Evolutionary conservation across 2,888 invertebrate species (phyloP).

Genomic region (Digitonthophagus gazella): DNA sequence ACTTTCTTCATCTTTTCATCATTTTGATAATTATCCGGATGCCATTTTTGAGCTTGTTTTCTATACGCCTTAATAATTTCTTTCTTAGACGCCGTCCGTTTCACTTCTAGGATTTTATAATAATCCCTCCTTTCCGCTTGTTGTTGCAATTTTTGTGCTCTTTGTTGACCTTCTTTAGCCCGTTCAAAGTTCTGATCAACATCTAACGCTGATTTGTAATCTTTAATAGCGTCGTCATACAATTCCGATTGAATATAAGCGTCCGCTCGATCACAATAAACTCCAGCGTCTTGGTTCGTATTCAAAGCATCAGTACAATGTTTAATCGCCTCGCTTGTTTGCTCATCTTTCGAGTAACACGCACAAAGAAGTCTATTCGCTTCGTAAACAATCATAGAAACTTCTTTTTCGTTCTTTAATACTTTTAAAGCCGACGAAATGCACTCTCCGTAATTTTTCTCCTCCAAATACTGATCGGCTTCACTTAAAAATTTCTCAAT

Average conservation of each 20-base stretch:
- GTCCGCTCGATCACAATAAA: slow-evolving; percentile 90
- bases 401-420: slow-evolving; percentile 68
- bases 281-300: slow-evolving; percentile 69
- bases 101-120: slow-evolving; percentile 94
- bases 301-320: slow-evolving; percentile 79
- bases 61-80: slow-evolving; percentile 96
- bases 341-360: slow-evolving; percentile 72
- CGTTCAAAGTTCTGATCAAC: slow-evolving; percentile 74
- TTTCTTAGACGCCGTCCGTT: slow-evolving; percentile 84
- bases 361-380: slow-evolving; percentile 78
- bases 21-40: slow-evolving; percentile 89
- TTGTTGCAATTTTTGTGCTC: slow-evolving; percentile 89
- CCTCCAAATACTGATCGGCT: slow-evolving; percentile 62
- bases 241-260: slow-evolving; percentile 85
- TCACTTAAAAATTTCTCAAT: slow-evolving; percentile 77
- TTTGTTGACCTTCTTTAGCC: slow-evolving; percentile 85
- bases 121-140: slow-evolving; percentile 92
- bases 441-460: slow-evolving; percentile 67
- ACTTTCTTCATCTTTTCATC: slow-evolving; percentile 85
- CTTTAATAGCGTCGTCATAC: slow-evolving; percentile 89
- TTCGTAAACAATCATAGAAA: slow-evolving; percentile 68
- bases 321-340: slow-evolving; percentile 68
- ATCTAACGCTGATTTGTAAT: slow-evolving; percentile 83
- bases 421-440: slow-evolving; percentile 65
- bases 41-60: slow-evolving; percentile 97